These are phyloP conservation scores for Idaea dimidiata DNA, from an alignment of 2,888 invertebrate species.

Conservation along the genomic window DNA sequence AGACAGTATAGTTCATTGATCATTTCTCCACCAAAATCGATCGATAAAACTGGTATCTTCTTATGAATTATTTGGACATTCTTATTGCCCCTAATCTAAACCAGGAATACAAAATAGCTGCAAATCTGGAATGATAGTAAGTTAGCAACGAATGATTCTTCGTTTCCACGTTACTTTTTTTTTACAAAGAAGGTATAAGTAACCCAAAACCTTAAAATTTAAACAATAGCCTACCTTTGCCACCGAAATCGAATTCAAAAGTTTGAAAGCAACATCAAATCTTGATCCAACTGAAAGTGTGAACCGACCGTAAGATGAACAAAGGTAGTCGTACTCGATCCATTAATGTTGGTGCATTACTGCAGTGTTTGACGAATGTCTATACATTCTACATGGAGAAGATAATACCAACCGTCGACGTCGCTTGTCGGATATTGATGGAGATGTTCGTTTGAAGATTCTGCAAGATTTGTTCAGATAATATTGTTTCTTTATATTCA, in stretches of 20 bases:
- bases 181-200: no score
- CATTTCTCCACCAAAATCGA: no score
- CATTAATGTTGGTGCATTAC: conserved; percentile 27
- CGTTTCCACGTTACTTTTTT: no score
- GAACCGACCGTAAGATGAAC: conserved; percentile 12
- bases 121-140: no score
- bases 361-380: conserved; percentile 9
- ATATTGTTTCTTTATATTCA: neutral
- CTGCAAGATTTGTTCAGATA: neutral
- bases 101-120: no score
- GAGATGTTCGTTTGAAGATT: neutral
- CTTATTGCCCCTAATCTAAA: no score
- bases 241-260: neutral
- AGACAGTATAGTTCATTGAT: no score
- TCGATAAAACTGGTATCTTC: no score
- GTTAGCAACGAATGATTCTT: no score
- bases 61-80: no score
- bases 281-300: neutral
- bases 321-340: conserved; percentile 24
- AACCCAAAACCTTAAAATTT: no score
- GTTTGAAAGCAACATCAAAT: neutral
- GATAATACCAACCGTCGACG: neutral
- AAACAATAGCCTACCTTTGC: no score
- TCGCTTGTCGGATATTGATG: neutral
- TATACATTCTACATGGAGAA: neutral